Evolutionary conservation across 2,113 vertebrate species (phyloP), one percentile per base, ranked within the genome.

Genomic region (Oryzias javanicus): DNA sequence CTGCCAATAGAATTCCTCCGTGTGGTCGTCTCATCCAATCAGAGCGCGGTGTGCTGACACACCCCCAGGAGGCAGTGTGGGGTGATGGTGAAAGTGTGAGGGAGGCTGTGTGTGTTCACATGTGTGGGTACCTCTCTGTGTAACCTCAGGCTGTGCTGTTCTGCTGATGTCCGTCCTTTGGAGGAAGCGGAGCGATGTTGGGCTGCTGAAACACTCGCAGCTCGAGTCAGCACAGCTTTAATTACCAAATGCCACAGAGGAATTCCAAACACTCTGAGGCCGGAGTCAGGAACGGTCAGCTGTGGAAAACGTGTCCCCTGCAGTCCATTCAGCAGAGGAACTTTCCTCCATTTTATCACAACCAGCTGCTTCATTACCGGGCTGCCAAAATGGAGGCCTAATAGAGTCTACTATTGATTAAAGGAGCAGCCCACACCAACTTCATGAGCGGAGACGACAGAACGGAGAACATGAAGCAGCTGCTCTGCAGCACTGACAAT

Each of bases 271-370:
- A 17, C 40, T 35, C 58, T 42, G 63, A 75, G 76, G 61, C 60
- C 63, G 73, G 52, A 64, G 66, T 66, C 72, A 25, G 64, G 71
- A 78, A 73, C 8, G 72, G 81, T 78, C 75, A 85, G 70, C 54
- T 2, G 64, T 78, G 77, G 61, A 79, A 77, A 83, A 77, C 53
- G 55, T 60, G 64, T 79, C 75, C 84, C 75, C 69, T 17, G 67
- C 20, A 76, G 82, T 75, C 72, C 68, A 52, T 60, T 62, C 24
- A 51, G 68, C 70, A 54, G 59, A 80, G 80, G 72, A 83, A 84
- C 81, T 85, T 84, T 81, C 88, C 85, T 86, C 88, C 88, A 89
- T 90, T 90, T 90, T 88, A 85, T 82, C 82, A 79, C 80, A 60
- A 82, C 51, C 74, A 79, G 78, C 80, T 83, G 85, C 72, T 85